Evolutionary conservation across 2,113 vertebrate genomes (phyloP).

Genomic region (Pithys albifrons): DNA sequence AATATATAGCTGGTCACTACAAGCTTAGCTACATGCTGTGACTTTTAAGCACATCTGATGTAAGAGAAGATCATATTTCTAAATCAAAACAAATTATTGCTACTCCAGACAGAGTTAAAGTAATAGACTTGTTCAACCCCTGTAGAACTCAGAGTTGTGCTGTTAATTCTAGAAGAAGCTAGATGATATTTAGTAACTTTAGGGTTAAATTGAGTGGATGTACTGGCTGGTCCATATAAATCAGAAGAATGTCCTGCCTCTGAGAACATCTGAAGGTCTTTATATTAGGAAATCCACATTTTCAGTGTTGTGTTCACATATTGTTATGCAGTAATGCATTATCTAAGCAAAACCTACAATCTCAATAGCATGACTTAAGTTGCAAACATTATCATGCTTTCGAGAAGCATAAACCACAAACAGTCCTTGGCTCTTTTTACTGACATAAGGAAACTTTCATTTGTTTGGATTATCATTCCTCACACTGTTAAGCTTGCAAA

Average conservation of each 20-base stretch:
- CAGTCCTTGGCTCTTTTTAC: slow-evolving; percentile 10
- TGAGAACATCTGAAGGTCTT: neutral
- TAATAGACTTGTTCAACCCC: neutral
- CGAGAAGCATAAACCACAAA: neutral
- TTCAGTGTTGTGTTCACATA: neutral
- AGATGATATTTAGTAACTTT: neutral
- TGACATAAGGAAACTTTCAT: slow-evolving; percentile 38
- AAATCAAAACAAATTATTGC: slow-evolving; percentile 7
- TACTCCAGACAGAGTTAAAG: neutral
- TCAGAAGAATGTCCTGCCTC: neutral
- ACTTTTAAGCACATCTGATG: neutral
- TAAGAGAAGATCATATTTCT: slow-evolving; percentile 2
- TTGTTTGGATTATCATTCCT: slow-evolving; percentile 51
- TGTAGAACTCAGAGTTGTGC: neutral
- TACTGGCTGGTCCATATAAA: neutral
- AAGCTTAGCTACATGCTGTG: slow-evolving; percentile 3
- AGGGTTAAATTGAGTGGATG: neutral
- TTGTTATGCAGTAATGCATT: neutral
- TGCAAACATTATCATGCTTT: neutral
- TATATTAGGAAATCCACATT: neutral
- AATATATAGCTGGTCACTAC: neutral
- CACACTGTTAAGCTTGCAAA: slow-evolving; percentile 33
- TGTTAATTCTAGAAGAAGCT: neutral
- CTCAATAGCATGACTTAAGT: neutral
- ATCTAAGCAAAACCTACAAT: neutral